Conservation (phyloP, 2,888 invertebrate genomes). For the Limnephilus auricula region DNA sequence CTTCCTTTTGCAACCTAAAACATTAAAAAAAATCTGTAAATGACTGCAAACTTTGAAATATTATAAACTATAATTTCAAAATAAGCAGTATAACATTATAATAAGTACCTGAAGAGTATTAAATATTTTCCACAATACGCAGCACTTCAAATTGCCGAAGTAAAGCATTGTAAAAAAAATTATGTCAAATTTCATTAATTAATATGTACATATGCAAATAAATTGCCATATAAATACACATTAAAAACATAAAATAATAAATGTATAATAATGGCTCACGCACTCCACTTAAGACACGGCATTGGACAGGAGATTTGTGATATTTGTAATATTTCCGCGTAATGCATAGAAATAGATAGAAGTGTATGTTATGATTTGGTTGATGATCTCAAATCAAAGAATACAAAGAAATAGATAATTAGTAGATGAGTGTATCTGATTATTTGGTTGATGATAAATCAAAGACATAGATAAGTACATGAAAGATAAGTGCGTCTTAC, state of each 20-base stretch:
- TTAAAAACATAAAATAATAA: not conserved
- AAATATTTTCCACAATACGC: not conserved
- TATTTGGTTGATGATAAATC: slow-evolving; percentile 81
- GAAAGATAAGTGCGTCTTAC: slow-evolving; percentile 72
- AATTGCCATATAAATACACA: not conserved
- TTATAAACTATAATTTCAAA: not conserved
- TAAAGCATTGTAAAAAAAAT: not conserved
- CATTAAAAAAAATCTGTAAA: not conserved
- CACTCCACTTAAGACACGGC: too few species aligned
- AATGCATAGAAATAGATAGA: not conserved
- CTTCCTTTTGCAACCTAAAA: not conserved
- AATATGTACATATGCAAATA: not conserved
- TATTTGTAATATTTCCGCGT: not conserved
- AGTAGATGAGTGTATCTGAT: slow-evolving; percentile 72
- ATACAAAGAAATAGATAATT: not conserved
- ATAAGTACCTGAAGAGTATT: not conserved
- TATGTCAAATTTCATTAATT: not conserved
- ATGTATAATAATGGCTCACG: too few species aligned
- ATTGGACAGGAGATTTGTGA: too few species aligned
- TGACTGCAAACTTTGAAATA: not conserved
- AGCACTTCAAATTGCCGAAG: slow-evolving; percentile 8
- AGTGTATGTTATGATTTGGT: too few species aligned
- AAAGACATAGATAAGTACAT: not conserved
- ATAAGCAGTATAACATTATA: not conserved
- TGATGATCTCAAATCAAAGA: too few species aligned